A percentile compares a stretch with the other conserved stretches of the same genome.
Evolutionary conservation across 2,113 vertebrate species (phyloP).

Genomic region (Brachyhypopomus occidentalis): DNA sequence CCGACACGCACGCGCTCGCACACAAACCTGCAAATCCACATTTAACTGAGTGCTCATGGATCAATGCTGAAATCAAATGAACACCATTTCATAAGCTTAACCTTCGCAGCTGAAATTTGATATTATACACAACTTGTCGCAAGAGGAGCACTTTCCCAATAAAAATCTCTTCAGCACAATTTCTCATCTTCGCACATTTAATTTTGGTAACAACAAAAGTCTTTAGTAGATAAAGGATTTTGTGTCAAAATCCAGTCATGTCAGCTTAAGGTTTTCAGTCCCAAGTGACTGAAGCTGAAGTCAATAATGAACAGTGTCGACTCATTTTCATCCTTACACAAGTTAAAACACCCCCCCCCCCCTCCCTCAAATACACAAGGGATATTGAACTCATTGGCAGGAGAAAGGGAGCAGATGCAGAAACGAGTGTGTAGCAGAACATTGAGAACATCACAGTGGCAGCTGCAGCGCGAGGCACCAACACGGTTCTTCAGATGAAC

Average conservation of each 20-base stretch:
- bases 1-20: neutral
- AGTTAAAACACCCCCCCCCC: neutral
- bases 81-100: slow-evolving; percentile 62
- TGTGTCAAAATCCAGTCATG: neutral
- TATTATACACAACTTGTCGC: slow-evolving; percentile 27
- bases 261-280: slow-evolving; percentile 22
- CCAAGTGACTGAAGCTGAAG: neutral
- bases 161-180: neutral
- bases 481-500: slow-evolving; percentile 21
- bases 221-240: slow-evolving; percentile 23
- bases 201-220: neutral
- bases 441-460: slow-evolving; percentile 15
- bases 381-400: too few species aligned
- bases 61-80: slow-evolving; percentile 75
- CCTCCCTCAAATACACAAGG: too few species aligned
- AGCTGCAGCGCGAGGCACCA: slow-evolving; percentile 30
- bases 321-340: neutral
- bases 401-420: neutral
- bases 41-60: slow-evolving; percentile 68
- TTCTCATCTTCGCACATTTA: slow-evolving; percentile 27
- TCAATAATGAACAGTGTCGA: slow-evolving; percentile 3
- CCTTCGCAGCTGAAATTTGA: slow-evolving; percentile 47
- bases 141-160: slow-evolving; percentile 5
- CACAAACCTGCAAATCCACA: slow-evolving; percentile 57
- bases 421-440: neutral